Conservation (phyloP, 2,113 vertebrate species). For the Baryphthengus martii region DNA sequence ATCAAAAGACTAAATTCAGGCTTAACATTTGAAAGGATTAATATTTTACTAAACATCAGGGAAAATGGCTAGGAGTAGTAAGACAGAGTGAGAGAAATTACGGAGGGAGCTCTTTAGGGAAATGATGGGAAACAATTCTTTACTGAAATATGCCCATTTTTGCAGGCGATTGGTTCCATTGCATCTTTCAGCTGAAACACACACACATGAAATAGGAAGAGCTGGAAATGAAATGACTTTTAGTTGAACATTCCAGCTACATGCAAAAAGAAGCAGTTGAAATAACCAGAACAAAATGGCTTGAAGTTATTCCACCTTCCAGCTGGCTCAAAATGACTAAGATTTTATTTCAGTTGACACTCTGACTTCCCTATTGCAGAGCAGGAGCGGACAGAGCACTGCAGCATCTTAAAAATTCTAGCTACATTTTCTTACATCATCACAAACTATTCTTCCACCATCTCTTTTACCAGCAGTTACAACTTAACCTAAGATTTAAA, state of each 20-base stretch:
- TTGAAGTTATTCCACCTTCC: not conserved
- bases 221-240: not conserved
- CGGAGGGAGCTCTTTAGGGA: not conserved
- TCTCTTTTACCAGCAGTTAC: not conserved
- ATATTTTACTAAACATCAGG: not conserved
- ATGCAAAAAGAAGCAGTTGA: not conserved
- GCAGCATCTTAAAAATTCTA: not conserved
- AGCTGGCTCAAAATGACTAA: not conserved
- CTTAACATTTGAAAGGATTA: not conserved
- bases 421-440: not conserved
- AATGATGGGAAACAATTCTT: not conserved
- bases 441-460: not conserved
- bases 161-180: not conserved
- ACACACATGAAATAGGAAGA: not conserved
- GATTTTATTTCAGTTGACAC: not conserved
- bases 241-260: not conserved
- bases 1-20: not conserved
- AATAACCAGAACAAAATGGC: not conserved
- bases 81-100: not conserved
- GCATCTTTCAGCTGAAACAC: not conserved
- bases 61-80: not conserved
- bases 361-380: not conserved
- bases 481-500: slow-evolving; percentile 38
- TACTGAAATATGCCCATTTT: not conserved
- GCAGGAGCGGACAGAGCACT: not conserved